phyloP scores from a whole-genome alignment of 1,140 invertebrate species.

The Drosophila bipectinata region DNA sequence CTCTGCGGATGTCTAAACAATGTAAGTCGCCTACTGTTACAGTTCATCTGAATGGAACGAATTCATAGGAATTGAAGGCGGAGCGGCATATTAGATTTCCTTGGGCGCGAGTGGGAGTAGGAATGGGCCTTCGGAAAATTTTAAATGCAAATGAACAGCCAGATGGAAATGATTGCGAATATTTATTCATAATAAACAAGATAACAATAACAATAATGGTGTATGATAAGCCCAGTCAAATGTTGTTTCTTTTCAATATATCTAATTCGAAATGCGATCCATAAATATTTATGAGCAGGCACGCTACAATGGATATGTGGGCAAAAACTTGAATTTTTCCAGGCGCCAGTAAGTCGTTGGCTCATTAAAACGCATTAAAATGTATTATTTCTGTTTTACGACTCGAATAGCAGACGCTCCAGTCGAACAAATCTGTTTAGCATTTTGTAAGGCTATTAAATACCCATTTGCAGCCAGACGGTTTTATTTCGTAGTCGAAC shows the following conservation, averaged over 20 bases:
- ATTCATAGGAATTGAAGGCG: conserved; percentile 35
- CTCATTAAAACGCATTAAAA: conserved; percentile 53
- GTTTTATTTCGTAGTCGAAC: background rate
- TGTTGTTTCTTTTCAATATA: conserved; percentile 14
- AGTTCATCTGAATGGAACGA: conserved; percentile 44
- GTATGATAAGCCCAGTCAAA: conserved; percentile 55
- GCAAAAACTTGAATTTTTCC: conserved; percentile 15
- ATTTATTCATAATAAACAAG: conserved; percentile 65
- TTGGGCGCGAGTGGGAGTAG: background rate
- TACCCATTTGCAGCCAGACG: background rate
- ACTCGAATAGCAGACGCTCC: conserved; percentile 2
- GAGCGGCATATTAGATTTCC: conserved; percentile 42
- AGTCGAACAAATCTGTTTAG: conserved; percentile 24
- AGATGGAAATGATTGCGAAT: conserved; percentile 42
- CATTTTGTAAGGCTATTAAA: conserved; percentile 17
- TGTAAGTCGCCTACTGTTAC: conserved; percentile 42
- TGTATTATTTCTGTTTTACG: conserved; percentile 25
- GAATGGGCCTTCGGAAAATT: conserved; percentile 36
- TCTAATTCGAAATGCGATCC: conserved; percentile 28
- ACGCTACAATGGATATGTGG: conserved; percentile 11
- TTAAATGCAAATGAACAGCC: conserved; percentile 62
- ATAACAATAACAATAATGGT: conserved; percentile 69
- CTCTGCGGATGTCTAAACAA: conserved; percentile 41
- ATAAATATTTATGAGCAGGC: conserved; percentile 63
- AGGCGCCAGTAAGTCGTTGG: conserved; percentile 39